Evolutionary conservation across 2,797 vertebrate species (phyloP).

Genomic region (Microcaecilia unicolor): DNA sequence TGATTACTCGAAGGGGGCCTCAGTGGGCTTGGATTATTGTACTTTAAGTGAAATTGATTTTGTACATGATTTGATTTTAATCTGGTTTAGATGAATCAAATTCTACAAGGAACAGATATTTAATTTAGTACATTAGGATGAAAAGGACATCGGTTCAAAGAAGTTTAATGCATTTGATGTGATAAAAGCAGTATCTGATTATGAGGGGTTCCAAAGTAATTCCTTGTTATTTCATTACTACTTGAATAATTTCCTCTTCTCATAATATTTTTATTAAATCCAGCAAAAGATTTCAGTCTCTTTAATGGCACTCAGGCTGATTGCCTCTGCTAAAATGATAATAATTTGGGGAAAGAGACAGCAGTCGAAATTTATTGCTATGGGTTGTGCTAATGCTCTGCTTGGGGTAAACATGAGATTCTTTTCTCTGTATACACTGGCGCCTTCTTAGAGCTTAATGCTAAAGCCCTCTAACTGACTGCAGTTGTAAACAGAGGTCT

Average conservation of each 20-base stretch:
- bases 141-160: slow-evolving; percentile 60
- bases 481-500: slow-evolving; percentile 35
- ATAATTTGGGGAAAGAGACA: slow-evolving; percentile 5
- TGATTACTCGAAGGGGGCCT: slow-evolving; percentile 51
- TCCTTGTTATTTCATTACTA: slow-evolving; percentile 50
- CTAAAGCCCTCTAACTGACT: slow-evolving; percentile 29
- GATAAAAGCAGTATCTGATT: slow-evolving; percentile 58
- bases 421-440: background rate
- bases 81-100: slow-evolving; percentile 69
- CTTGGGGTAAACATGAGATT: slow-evolving; percentile 11
- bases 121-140: slow-evolving; percentile 67
- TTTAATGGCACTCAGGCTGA: slow-evolving; percentile 13
- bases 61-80: slow-evolving; percentile 71
- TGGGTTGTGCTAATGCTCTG: background rate
- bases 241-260: slow-evolving; percentile 24
- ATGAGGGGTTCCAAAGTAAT: slow-evolving; percentile 35
- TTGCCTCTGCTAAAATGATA: slow-evolving; percentile 9
- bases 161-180: slow-evolving; percentile 58
- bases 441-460: slow-evolving; percentile 17
- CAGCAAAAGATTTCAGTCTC: slow-evolving; percentile 11
- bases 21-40: slow-evolving; percentile 59
- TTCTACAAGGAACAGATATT: slow-evolving; percentile 65
- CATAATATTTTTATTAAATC: slow-evolving; percentile 33
- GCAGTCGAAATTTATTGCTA: slow-evolving; percentile 12
- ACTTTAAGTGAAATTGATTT: slow-evolving; percentile 68